Percentiles rank a stretch among this genome's conserved stretches.
Evolutionary conservation across 1,140 invertebrate genomes (phyloP).

Genomic region (Dinothrombium tinctorium): DNA sequence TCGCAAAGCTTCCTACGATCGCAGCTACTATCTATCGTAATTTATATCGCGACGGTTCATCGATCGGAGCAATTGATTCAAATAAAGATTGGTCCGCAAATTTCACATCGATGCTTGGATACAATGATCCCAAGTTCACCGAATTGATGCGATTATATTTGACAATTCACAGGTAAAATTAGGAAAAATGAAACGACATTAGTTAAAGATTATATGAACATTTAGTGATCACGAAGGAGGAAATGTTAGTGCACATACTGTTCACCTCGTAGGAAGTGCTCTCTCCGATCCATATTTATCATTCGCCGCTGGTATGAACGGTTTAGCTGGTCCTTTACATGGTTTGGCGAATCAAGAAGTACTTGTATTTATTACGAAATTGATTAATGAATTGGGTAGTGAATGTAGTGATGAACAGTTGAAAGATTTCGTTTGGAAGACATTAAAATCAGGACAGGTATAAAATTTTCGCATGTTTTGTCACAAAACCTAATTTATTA

Average conservation of each 20-base stretch:
- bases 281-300: conserved; percentile 34
- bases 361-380: conserved; percentile 24
- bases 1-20: conserved; percentile 34
- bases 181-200: neutral
- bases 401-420: conserved; percentile 28
- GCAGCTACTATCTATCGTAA: conserved; percentile 35
- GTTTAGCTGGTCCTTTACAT: conserved; percentile 33
- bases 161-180: conserved; percentile 30
- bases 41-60: conserved; percentile 29
- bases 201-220: conserved; percentile 4
- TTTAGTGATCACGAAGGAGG: conserved; percentile 32
- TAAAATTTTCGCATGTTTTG: no score
- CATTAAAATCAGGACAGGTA: conserved; percentile 31
- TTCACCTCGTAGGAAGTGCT: conserved; percentile 32
- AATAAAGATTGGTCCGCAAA: conserved; percentile 34
- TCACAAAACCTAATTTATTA: neutral
- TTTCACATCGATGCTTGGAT: conserved; percentile 32
- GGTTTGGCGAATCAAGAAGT: conserved; percentile 34
- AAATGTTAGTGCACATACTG: conserved; percentile 34
- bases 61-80: conserved; percentile 28
- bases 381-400: conserved; percentile 23
- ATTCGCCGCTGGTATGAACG: conserved; percentile 33
- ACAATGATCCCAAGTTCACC: conserved; percentile 27
- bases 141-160: conserved; percentile 34
- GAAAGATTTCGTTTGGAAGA: conserved; percentile 31